These are phyloP conservation scores for Hyposmocoma kahamanoa DNA, from an alignment of 1,140 invertebrate species.

Conservation along the genomic window DNA sequence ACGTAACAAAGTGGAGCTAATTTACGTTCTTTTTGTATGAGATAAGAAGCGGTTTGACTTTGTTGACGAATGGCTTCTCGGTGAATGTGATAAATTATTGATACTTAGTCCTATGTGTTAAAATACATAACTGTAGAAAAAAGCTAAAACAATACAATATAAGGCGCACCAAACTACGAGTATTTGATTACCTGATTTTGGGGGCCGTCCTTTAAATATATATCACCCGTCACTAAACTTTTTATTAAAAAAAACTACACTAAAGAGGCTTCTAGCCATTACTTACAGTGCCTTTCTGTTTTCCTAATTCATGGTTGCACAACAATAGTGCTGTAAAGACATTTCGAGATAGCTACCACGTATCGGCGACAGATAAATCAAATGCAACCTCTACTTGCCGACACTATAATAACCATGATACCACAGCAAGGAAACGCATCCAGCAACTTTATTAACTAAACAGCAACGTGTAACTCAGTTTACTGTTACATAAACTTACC, in stretches of 20 bases:
- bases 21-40: slow-evolving; percentile 47
- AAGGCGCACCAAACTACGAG: too few species aligned
- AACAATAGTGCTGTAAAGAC: slow-evolving; percentile 66
- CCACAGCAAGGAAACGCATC: slow-evolving; percentile 18
- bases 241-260: too few species aligned
- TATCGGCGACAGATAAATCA: slow-evolving; percentile 65
- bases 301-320: too few species aligned
- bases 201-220: too few species aligned
- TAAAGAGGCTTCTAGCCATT: too few species aligned
- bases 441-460: neutral
- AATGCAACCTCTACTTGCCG: slow-evolving; percentile 34
- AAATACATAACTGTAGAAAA: too few species aligned
- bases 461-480: neutral
- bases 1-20: slow-evolving; percentile 57
- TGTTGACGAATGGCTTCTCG: slow-evolving; percentile 2
- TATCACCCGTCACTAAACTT: too few species aligned
- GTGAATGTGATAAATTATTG: neutral
- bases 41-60: slow-evolving; percentile 16
- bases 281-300: too few species aligned
- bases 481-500: slow-evolving; percentile 29
- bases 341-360: slow-evolving; percentile 49
- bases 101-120: too few species aligned
- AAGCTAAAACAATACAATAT: too few species aligned
- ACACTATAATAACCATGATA: slow-evolving; percentile 15
- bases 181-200: too few species aligned